Percentiles rank a stretch among this genome's conserved stretches.
Evolutionary conservation across 2,888 invertebrate species (phyloP).

Genomic region (Labia minor): DNA sequence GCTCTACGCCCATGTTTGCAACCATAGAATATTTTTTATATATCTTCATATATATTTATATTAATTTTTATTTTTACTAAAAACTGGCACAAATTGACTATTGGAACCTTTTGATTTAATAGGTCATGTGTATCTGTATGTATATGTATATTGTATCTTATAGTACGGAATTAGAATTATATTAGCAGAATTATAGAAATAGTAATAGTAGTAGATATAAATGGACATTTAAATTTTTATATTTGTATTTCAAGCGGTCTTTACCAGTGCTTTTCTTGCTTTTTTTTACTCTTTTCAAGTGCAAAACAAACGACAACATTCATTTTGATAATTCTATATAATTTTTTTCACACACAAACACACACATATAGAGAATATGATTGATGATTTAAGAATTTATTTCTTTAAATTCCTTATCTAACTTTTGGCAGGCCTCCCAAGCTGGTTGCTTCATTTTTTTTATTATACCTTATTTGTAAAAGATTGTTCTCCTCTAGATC

Average conservation of each 20-base stretch:
- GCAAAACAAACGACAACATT: conserved; percentile 2
- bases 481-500: not conserved
- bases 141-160: not conserved
- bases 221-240: conserved; percentile 13
- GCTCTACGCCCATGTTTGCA: no score
- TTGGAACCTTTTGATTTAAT: no score
- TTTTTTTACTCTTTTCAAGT: conserved; percentile 7
- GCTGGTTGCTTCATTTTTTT: conserved; percentile 20
- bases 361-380: not conserved
- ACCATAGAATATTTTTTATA: no score
- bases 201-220: not conserved
- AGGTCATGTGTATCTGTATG: no score
- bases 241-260: not conserved
- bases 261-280: not conserved
- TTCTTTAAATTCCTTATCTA: not conserved
- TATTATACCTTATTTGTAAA: conserved; percentile 18
- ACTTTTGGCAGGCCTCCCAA: conserved; percentile 20
- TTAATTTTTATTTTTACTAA: no score
- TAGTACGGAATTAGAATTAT: not conserved
- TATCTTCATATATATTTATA: no score
- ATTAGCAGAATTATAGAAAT: not conserved
- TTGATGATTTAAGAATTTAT: not conserved
- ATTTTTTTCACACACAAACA: not conserved
- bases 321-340: not conserved
- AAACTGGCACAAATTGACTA: no score